Conservation (phyloP, 2,113 vertebrate genomes). For the Cyanoliseus patagonus region DNA sequence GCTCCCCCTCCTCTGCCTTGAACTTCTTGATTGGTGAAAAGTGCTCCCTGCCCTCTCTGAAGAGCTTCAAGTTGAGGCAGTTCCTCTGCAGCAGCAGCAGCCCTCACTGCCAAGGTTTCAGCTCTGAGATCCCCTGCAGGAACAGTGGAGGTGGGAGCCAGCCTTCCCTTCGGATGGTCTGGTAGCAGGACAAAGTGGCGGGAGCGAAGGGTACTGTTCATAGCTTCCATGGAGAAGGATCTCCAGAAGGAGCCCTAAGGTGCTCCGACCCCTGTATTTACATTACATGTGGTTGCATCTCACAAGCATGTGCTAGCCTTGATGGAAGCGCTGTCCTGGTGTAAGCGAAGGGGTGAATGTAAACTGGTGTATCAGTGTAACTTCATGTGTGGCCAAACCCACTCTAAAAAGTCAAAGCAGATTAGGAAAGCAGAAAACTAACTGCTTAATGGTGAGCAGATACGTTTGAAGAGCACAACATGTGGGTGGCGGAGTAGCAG, state of each 20-base stretch:
- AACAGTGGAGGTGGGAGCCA: fast-evolving
- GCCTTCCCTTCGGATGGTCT: fast-evolving
- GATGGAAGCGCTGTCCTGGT: neutral
- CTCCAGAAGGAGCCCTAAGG: neutral
- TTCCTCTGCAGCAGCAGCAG: neutral
- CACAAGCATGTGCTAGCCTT: neutral
- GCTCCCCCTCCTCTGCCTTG: neutral
- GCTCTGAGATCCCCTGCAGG: neutral
- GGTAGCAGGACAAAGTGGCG: neutral
- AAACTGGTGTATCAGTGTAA: neutral
- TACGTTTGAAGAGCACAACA: neutral
- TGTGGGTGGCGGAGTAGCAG: neutral
- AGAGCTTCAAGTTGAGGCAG: neutral
- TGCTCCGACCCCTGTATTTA: neutral
- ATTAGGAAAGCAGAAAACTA: neutral
- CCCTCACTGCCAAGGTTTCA: fast-evolving
- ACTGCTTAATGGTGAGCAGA: neutral
- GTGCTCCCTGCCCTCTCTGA: neutral
- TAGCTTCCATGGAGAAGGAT: neutral
- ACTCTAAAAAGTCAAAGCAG: neutral
- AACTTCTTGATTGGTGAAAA: neutral
- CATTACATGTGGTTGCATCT: neutral
- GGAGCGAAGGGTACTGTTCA: fast-evolving
- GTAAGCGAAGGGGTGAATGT: neutral
- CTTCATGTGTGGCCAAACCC: slow-evolving; percentile 35